Evolutionary conservation across 2,113 vertebrate genomes (phyloP), one percentile per base, ranked within the genome.

Genomic region (Notothenia coriiceps): DNA sequence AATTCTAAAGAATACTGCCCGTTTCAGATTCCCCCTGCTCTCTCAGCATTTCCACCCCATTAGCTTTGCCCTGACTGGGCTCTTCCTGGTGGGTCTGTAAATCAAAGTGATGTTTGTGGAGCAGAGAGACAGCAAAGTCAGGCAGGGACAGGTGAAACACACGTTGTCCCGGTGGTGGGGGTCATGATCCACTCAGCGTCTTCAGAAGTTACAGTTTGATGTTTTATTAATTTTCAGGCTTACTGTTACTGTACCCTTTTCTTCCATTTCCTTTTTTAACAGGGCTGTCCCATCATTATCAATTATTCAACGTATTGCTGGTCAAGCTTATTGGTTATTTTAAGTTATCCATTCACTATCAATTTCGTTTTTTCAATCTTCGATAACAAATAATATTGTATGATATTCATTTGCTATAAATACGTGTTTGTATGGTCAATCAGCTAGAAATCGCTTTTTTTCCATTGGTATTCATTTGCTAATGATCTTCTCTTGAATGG

Each of bases 11-110:
- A 90, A 81, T 66, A 77, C 60, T 22, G 46, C 56, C 78, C 79
- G 59, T 61, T 63, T 85, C 74, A 74, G 66, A 84, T 89, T 80
- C 77, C 67, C 63, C 55, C 55, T 77, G 87, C 82, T 64, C 62
- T 61, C 77, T 91, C 89, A 91, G 90, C 88, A 86, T 88, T 93
- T 92, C 68, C 77, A 84, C 84, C 62, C 86, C 86, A 92, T 93
- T 91, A 89, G 72, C 60, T 84, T 88, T 88, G 49, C 64, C 82
- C 92, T 92, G 87, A 91, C 91, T 84, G 20, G 13, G 81, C 88
- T 86, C 74, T 87, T 88, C 81, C 74, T 64, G 46, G 65, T 60
- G 33, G 78, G 75, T 88, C 77, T 89, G 89, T 89, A 87, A 89
- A 91, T 93, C 88, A 88, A 88, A 83, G 75, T 59, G 81, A 87